A percentile compares a stretch with the other conserved stretches of the same genome.
phyloP scores from a whole-genome alignment of 2,888 invertebrate species.

The Dynastes grantii region DNA sequence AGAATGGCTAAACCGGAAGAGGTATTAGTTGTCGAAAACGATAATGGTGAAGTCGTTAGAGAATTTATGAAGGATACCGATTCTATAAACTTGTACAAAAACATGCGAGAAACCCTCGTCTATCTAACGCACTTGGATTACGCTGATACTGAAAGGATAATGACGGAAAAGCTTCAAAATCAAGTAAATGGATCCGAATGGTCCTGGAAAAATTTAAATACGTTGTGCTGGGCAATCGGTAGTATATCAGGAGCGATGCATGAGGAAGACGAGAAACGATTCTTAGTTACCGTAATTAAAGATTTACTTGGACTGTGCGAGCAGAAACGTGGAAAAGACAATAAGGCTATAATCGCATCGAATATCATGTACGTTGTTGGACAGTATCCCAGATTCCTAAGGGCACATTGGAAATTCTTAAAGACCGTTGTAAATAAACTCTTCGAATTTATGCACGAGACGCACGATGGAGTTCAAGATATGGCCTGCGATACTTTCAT shows the following conservation, averaged over 20 bases:
- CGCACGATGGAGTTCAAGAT: conserved; percentile 99
- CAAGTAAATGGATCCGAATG: conserved; percentile 99
- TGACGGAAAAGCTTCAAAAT: conserved; percentile 98
- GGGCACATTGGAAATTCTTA: conserved; percentile 99
- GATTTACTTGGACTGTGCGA: conserved; percentile 97
- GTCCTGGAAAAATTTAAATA: conserved; percentile 99
- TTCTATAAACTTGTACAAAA: conserved; percentile 98
- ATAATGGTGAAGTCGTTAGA: conserved; percentile 98
- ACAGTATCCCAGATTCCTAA: conserved; percentile 97
- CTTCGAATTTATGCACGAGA: conserved; percentile 99
- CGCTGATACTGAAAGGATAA: conserved; percentile 97
- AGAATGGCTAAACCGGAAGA: conserved; percentile 99
- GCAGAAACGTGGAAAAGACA: conserved; percentile 99
- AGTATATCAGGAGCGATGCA: conserved; percentile 97
- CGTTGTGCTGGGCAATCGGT: conserved; percentile 99
- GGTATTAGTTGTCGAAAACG: conserved; percentile 99
- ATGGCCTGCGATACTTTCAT: conserved; percentile 99
- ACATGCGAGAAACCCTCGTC: conserved; percentile 98
- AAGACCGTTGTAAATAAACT: conserved; percentile 99
- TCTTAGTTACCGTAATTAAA: conserved; percentile 98
- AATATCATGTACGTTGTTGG: conserved; percentile 99
- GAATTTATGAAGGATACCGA: conserved; percentile 99
- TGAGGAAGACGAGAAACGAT: conserved; percentile 99
- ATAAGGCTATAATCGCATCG: conserved; percentile 99
- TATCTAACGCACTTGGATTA: conserved; percentile 99